These are phyloP conservation scores for Epinephelus lanceolatus DNA, from an alignment of 2,113 vertebrate species.

Conservation along the genomic window DNA sequence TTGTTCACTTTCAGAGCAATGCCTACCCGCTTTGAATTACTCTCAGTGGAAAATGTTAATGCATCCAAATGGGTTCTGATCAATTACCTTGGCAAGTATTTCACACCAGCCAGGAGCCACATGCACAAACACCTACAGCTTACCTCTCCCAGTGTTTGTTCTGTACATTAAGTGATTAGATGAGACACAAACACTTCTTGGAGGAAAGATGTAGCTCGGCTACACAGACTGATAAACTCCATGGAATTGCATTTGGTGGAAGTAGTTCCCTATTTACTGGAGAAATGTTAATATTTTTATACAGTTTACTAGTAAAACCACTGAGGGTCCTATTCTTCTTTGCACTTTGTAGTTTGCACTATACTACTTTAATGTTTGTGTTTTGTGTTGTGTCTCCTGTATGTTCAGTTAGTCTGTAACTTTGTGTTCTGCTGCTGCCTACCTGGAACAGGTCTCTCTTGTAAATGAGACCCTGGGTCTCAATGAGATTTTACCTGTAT, in stretches of 20 bases:
- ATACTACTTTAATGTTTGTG: too few relatives aligned
- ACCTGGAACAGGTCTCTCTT: too few relatives aligned
- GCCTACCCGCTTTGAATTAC: constrained; percentile 64
- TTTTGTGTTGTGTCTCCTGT: too few relatives aligned
- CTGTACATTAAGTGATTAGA: constrained; percentile 73
- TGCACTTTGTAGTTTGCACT: too few relatives aligned
- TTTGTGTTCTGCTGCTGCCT: too few relatives aligned
- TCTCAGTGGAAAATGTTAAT: constrained; percentile 71
- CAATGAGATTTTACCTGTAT: too few relatives aligned
- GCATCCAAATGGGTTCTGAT: constrained; percentile 71
- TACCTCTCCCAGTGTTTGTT: constrained; percentile 49
- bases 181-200: constrained; percentile 44
- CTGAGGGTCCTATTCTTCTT: too few relatives aligned
- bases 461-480: too few relatives aligned
- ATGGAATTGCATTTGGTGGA: neutral
- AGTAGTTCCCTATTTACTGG: neutral
- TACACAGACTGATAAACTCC: neutral
- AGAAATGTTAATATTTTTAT: neutral
- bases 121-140: constrained; percentile 56
- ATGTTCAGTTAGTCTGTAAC: too few relatives aligned
- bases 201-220: neutral
- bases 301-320: neutral
- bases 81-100: constrained; percentile 69
- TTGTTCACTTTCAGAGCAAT: constrained; percentile 67
- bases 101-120: constrained; percentile 62